Evolutionary conservation across 2,797 vertebrate genomes (phyloP), one percentile per base, ranked within the genome.

Genomic region (Acrossocheilus fasciatus): DNA sequence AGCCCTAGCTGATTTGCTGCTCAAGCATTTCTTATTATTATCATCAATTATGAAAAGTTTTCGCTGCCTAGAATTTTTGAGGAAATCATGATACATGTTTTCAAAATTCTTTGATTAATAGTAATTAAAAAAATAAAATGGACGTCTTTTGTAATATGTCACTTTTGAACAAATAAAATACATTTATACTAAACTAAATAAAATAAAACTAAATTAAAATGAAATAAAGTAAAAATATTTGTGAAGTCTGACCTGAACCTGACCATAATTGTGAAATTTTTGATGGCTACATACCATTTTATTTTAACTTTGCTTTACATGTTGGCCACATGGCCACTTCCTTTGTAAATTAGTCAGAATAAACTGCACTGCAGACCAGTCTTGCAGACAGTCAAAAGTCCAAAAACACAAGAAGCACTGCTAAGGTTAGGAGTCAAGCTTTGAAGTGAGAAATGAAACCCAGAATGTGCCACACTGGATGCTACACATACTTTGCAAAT

Each of bases 401-500:
- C 26, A 59, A 9, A 26, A 18, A 30, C 8, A 1, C 69, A 73
- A 83, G 5, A 57, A 70, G 5, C 69, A 3, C 20, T 52, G 59
- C 73, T 54, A 52, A 23, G 18, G 82, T 84, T 77, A 76, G 57
- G 64, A 26, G 26, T 20, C 36, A 59, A 64, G 79, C 17, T 30
- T 64, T 62, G 3, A 39, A 20, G 30, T 6, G 57, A 12, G 5
- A 30, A 14, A 68, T 17, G 12, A 79, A 57, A n/a, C 18, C 11
- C 4, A 36, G 12, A 68, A 45, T 15, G 50, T 57, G 36, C 17
- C 34, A 3, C 14, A 80, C 6, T 6, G 43, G 17, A 15, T 45
- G 41, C 66, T 45, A 30, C 34, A 96, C 98, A 87, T 95, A 99
- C 98, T 99, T 99, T 89, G 98, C 98, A 75, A 99, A 99, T 74